These are phyloP conservation scores for Drosophila mettleri DNA, from an alignment of 2,888 invertebrate genomes.

Conservation along the genomic window DNA sequence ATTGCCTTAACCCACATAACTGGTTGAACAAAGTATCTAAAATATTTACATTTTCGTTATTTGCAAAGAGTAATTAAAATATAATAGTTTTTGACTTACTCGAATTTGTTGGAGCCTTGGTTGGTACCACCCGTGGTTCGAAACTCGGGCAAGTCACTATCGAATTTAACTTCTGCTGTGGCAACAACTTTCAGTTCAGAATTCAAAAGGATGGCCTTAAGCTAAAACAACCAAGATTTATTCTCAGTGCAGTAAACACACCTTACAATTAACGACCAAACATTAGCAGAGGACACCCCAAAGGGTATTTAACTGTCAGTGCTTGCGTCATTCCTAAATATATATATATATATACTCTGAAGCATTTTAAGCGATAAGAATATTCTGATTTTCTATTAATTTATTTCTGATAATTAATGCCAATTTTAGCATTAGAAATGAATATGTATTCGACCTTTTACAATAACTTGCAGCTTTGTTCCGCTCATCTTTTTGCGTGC, in stretches of 20 bases:
- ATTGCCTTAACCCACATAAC: slow-evolving; percentile 98
- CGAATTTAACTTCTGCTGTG: slow-evolving; percentile 94
- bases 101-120: slow-evolving; percentile 84
- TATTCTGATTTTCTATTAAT: slow-evolving; percentile 4
- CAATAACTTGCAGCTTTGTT: too few species aligned
- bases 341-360: background rate
- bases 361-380: slow-evolving; percentile 18
- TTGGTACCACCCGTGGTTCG: slow-evolving; percentile 87
- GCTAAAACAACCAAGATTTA: slow-evolving; percentile 87
- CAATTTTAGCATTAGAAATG: background rate
- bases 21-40: slow-evolving; percentile 91
- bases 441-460: slow-evolving; percentile 42
- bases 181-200: slow-evolving; percentile 90
- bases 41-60: slow-evolving; percentile 66
- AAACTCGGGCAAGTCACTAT: slow-evolving; percentile 96
- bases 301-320: slow-evolving; percentile 9
- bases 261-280: slow-evolving; percentile 66
- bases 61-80: background rate
- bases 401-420: slow-evolving; percentile 27
- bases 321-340: slow-evolving; percentile 37
- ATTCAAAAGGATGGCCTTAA: slow-evolving; percentile 94
- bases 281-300: slow-evolving; percentile 15
- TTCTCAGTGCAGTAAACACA: slow-evolving; percentile 33
- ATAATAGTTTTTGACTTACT: slow-evolving; percentile 62
- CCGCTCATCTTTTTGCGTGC: too few species aligned